Percentiles rank a stretch among this genome's conserved stretches.
phyloP scores from a whole-genome alignment of 2,113 vertebrate species.

The Drymodes brunneopygia region DNA sequence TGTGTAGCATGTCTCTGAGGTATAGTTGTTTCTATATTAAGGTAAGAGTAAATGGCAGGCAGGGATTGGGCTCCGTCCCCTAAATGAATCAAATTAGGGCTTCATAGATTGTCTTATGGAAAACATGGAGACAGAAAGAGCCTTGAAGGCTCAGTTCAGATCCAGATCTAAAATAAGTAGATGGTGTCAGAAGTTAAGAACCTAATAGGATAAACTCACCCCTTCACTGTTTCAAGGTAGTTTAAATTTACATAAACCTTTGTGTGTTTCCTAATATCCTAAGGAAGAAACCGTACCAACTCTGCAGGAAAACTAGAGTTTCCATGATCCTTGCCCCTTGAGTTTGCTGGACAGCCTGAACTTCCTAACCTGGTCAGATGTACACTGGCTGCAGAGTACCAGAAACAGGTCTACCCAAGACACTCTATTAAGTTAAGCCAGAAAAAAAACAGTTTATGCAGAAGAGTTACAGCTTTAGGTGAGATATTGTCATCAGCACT shows the following conservation, averaged over 20 bases:
- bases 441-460: not conserved
- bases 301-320: not conserved
- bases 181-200: not conserved
- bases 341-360: not conserved
- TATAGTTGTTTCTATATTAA: not conserved
- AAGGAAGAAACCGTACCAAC: not conserved
- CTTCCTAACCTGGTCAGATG: not conserved
- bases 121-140: not conserved
- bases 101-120: not conserved
- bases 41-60: not conserved
- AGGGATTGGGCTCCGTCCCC: not conserved
- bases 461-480: not conserved
- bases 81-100: not conserved
- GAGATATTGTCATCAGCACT: not conserved
- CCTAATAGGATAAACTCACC: not conserved
- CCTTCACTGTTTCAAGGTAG: not conserved
- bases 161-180: not conserved
- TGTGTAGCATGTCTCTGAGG: not conserved
- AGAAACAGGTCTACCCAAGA: not conserved
- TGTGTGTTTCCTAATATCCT: not conserved
- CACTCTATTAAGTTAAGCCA: not conserved
- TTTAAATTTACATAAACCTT: not conserved
- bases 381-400: accelerated
- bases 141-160: not conserved
- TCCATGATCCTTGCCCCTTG: not conserved